A percentile compares a stretch with the other conserved stretches of the same genome.
These are phyloP conservation scores for Andricus quercusramuli DNA, from an alignment of 2,888 invertebrate species.

Conservation along the genomic window DNA sequence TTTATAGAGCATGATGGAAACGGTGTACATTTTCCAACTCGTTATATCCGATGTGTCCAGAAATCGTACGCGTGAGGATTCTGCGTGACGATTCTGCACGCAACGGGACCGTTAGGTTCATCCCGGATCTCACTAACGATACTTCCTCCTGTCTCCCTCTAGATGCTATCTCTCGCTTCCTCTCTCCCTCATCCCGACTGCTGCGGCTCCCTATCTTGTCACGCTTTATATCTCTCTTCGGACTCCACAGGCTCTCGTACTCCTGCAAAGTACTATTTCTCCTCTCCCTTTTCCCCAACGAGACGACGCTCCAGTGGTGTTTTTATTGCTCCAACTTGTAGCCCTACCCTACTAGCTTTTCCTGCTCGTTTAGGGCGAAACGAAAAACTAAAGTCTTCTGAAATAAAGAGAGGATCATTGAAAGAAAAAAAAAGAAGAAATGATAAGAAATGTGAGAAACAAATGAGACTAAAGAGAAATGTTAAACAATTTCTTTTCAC, in stretches of 20 bases:
- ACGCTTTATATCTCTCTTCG: slow-evolving; percentile 43
- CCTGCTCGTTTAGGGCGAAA: slow-evolving; percentile 41
- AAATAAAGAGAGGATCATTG: too few relatives aligned
- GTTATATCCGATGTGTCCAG: slow-evolving; percentile 60
- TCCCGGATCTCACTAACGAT: slow-evolving; percentile 53
- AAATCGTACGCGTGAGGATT: slow-evolving; percentile 65
- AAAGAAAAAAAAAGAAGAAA: too few relatives aligned
- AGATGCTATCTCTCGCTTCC: slow-evolving; percentile 39
- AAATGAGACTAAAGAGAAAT: too few relatives aligned
- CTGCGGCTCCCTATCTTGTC: slow-evolving; percentile 38
- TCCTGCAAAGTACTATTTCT: slow-evolving; percentile 27
- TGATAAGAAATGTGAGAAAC: too few relatives aligned
- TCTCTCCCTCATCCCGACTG: slow-evolving; percentile 45
- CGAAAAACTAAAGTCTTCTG: not conserved
- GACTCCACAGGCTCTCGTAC: slow-evolving; percentile 33
- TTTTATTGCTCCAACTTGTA: slow-evolving; percentile 41
- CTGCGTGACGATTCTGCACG: slow-evolving; percentile 55
- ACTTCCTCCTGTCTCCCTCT: slow-evolving; percentile 43
- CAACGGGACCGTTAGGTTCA: slow-evolving; percentile 65
- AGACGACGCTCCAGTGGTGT: slow-evolving; percentile 32
- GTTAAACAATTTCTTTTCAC: too few relatives aligned
- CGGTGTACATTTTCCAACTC: slow-evolving; percentile 21
- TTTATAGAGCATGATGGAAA: slow-evolving; percentile 3
- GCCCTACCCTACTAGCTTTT: slow-evolving; percentile 22
- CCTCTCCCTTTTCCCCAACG: slow-evolving; percentile 22